phyloP scores from a whole-genome alignment of 2,797 vertebrate genomes.

The Capromys pilorides region DNA sequence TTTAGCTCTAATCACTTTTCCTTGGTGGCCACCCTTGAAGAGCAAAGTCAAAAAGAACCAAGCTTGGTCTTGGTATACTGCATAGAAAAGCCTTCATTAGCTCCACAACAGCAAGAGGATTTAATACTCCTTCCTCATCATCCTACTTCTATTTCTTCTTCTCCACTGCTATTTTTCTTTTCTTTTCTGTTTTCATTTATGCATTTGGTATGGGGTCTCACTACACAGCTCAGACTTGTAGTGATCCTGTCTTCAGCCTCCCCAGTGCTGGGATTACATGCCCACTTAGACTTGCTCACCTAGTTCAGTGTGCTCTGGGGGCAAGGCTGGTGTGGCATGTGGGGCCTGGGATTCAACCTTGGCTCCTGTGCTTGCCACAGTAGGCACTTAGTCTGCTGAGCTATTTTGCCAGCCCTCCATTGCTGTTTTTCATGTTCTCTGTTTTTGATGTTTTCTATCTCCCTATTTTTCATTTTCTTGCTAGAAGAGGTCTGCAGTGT shows the following conservation, averaged over 20 bases:
- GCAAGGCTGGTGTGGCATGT: no score
- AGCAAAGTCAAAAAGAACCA: background rate
- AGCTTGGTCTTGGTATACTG: background rate
- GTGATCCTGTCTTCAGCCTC: no score
- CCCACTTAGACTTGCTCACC: no score
- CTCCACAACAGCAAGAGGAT: background rate
- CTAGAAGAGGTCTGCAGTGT: background rate
- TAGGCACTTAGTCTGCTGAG: no score
- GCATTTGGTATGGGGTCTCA: no score
- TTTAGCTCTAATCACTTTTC: background rate
- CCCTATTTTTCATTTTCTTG: slow-evolving; percentile 1
- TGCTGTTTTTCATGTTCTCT: background rate
- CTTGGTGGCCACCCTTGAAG: background rate
- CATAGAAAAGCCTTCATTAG: background rate
- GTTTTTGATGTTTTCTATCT: background rate
- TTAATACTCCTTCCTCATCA: background rate
- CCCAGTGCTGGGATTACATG: no score
- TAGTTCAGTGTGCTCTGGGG: no score
- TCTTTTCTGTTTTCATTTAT: no score
- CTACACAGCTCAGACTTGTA: no score
- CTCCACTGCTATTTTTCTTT: background rate
- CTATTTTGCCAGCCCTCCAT: background rate
- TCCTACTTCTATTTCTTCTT: background rate
- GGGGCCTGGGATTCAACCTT: no score
- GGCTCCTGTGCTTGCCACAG: no score